A percentile compares a stretch with the other conserved stretches of the same genome.
phyloP scores from a whole-genome alignment of 2,797 vertebrate species.

The Sebastiscus albofasciatus region DNA sequence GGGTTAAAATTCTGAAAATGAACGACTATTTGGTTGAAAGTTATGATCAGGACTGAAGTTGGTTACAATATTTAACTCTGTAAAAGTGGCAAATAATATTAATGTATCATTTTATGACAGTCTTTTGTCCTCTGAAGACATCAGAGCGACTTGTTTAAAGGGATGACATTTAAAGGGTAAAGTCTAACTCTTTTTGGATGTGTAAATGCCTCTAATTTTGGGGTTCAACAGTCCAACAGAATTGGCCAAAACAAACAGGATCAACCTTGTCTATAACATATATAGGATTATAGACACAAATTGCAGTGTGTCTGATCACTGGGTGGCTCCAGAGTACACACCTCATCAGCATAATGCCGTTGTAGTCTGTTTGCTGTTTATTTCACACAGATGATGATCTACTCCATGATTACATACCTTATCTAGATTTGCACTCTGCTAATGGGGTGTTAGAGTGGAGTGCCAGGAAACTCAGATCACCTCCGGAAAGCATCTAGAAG shows the following conservation, averaged over 20 bases:
- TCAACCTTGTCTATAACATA: not conserved
- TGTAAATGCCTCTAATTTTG: too few species aligned
- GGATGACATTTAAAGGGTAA: too few species aligned
- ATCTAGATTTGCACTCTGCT: not conserved
- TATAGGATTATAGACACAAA: not conserved
- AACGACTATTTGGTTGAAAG: too few species aligned
- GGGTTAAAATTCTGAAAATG: too few species aligned
- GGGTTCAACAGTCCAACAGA: not conserved
- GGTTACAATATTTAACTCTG: too few species aligned
- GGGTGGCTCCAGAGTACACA: not conserved
- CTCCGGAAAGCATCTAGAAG: not conserved
- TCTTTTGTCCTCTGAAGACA: too few species aligned
- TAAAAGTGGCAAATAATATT: too few species aligned
- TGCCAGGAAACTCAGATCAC: not conserved
- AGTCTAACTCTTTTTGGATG: too few species aligned
- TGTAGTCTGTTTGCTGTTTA: not conserved
- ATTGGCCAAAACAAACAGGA: not conserved
- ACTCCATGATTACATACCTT: too few species aligned
- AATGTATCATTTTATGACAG: too few species aligned
- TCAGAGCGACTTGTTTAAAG: too few species aligned
- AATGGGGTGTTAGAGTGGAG: not conserved
- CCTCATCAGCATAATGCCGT: not conserved
- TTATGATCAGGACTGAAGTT: too few species aligned
- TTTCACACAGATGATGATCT: not conserved
- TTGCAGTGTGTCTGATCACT: not conserved